These are phyloP conservation scores for Petaurus breviceps DNA, from an alignment of 2,113 vertebrate genomes.

Conservation along the genomic window DNA sequence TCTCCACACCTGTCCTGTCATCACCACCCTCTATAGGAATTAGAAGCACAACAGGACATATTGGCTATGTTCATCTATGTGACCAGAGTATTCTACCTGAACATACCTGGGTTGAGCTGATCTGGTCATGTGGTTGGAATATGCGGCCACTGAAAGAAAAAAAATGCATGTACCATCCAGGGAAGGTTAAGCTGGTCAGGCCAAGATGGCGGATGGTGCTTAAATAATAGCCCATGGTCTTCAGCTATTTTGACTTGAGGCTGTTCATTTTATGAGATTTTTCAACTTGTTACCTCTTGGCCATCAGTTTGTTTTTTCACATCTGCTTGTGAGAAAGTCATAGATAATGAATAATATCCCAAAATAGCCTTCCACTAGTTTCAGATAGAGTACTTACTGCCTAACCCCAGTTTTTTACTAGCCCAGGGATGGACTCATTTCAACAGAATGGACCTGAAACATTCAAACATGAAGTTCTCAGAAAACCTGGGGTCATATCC, in stretches of 20 bases:
- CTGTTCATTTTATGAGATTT: slow-evolving; percentile 58
- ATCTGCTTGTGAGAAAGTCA: slow-evolving; percentile 73
- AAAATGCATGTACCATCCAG: slow-evolving; percentile 7
- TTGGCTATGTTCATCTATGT: background rate
- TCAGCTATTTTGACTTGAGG: slow-evolving; percentile 63
- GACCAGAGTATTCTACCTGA: background rate
- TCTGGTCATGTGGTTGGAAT: background rate
- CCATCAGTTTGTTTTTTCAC: slow-evolving; percentile 73
- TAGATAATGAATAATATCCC: slow-evolving; percentile 74
- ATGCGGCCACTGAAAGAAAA: slow-evolving; percentile 30
- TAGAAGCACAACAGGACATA: background rate
- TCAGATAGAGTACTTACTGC: slow-evolving; percentile 63
- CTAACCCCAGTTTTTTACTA: slow-evolving; percentile 62
- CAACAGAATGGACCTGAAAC: background rate
- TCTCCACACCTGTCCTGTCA: slow-evolving; percentile 53
- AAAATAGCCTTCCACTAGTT: slow-evolving; percentile 74
- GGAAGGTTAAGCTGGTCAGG: slow-evolving; percentile 32
- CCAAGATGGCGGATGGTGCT: slow-evolving; percentile 24
- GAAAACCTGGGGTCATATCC: background rate
- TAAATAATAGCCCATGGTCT: slow-evolving; percentile 10
- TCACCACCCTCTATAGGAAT: slow-evolving; percentile 18
- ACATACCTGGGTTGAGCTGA: slow-evolving; percentile 18
- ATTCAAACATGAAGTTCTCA: slow-evolving; percentile 8
- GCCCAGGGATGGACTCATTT: slow-evolving; percentile 44
- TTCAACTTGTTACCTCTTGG: slow-evolving; percentile 65